Conservation (phyloP, 1,140 invertebrate species). For the Lordiphosa collinella region DNA sequence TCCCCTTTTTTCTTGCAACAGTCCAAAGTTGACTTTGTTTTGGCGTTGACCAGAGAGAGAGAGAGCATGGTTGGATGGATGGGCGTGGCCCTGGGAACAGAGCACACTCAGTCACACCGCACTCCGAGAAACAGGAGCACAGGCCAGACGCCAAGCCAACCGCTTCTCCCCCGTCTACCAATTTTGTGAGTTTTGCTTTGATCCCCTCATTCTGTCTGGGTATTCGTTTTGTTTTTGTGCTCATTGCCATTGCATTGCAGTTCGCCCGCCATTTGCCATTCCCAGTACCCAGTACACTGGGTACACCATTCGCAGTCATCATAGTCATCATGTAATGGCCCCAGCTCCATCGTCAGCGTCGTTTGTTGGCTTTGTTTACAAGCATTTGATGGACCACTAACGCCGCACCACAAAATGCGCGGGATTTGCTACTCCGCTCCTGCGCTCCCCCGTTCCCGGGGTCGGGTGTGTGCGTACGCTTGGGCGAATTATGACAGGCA, state of each 20-base stretch:
- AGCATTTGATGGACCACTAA: constrained; percentile 74
- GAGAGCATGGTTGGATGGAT: constrained; percentile 38
- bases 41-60: constrained; percentile 30
- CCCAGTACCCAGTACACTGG: neutral
- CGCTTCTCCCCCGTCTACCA: neutral
- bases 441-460: neutral
- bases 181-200: constrained; percentile 65
- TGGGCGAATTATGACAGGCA: constrained; percentile 50
- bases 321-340: constrained; percentile 27
- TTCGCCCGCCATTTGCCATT: constrained; percentile 51
- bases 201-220: constrained; percentile 71
- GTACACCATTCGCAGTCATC: neutral
- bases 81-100: constrained; percentile 48
- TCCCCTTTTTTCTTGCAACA: constrained; percentile 22
- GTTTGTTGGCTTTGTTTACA: constrained; percentile 73
- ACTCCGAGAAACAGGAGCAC: constrained; percentile 51
- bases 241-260: constrained; percentile 65
- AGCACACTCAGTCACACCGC: neutral
- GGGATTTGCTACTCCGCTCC: constrained; percentile 37
- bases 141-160: constrained; percentile 40
- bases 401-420: constrained; percentile 53
- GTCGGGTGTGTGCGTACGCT: neutral
- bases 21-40: constrained; percentile 54
- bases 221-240: constrained; percentile 64
- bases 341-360: constrained; percentile 16